Evolutionary conservation across 1,140 invertebrate species (phyloP), one percentile per base, ranked within the genome.

Genomic region (Eumaeus atala): DNA sequence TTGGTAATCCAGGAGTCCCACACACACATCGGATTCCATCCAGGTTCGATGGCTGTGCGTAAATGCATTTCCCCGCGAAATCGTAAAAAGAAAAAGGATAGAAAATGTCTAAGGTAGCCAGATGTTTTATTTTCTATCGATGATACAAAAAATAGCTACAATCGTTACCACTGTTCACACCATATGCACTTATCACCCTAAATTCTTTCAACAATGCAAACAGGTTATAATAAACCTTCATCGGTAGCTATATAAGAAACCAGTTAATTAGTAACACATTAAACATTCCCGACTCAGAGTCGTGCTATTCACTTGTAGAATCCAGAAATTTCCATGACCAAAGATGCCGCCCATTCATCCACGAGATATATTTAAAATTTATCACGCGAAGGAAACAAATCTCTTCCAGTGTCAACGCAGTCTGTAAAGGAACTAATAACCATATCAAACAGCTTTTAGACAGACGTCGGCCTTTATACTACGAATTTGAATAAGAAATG

Each of bases 361-460:
- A 56, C 37, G 53, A 60, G 62, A 67, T 53, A 57, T 67, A 68
- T 77, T 80, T 28, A 28, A 28, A 28, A 28, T 28, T 28, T 28
- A 28, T 28, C 21, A 28, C 21, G 21, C 78, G n/a, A 74, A 64
- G 66, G 74, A 73, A 73, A 84, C 79, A 80, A 83, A 85, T 83
- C 82, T 83, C 73, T 72, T 68, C 70, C 44, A 65, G 70, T 78
- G 70, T 71, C 74, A 76, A 79, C 78, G 69, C 68, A 66, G 67
- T 61, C 72, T 66, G 80, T 80, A 86, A 86, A 84, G 79, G 70
- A 80, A 69, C 79, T 86, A 84, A 86, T 84, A 84, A 83, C 80
- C 83, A 86, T 83, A 84, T 86, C 83, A 86, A 84, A 81, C 77
- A 70, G 77, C 72, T 76, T 83, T 76, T 68, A 28, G 21, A 74